Base-by-base conservation (phyloP, 2,797 vertebrate genomes). In the Brotula barbata region DNA sequence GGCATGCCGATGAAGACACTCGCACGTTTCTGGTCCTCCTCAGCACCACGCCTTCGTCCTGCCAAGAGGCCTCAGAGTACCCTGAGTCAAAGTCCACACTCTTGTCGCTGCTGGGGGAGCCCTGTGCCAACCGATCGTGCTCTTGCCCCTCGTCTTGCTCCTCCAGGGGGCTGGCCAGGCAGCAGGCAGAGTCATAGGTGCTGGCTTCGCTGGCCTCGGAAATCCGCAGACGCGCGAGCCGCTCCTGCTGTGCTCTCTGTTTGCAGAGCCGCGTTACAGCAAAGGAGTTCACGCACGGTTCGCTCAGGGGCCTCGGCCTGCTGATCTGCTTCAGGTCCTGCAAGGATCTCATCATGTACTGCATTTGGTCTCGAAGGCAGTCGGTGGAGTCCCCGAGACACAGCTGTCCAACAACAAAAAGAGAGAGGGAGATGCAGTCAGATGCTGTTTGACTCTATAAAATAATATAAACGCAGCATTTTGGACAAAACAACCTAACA, bases 61-160 rank as follows among this genome's bases (percentile, higher is more conserved):
- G 89, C 94, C 95, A 95, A 0, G 95, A 98, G 12, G 94, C 94
- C 82, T 98, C 96, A 0, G 96, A 98, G 80, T 96, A 98, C 13
- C 95, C 96, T 0, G 96, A 98, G 87, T 98, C 96, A 43, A 96
- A 91, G 81, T 98, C 96, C 83, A 95, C 73, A n/a, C 93, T 94
- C 64, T 94, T 93, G 21, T 94, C 93, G 5, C 93, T 94, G 80
- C 90, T 86, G 0, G 92, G 92, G 1, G 90, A 92, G 7, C 88
- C 89, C 44, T 86, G 89, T 4, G 88, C 74, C 12, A 88, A 70
- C 11, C 83, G 80, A 5, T 57, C 70, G 0, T 83, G 63, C 7
- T 75, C 71, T 44, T 87, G 90, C 10, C 88, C 89, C 0, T 89
- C 87, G 19, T 89, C 90, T 31, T 90, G 88, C 42, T 92, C 95